Evolutionary conservation across 2,888 invertebrate species (phyloP).

Genomic region (Temnothorax ravouxi): DNA sequence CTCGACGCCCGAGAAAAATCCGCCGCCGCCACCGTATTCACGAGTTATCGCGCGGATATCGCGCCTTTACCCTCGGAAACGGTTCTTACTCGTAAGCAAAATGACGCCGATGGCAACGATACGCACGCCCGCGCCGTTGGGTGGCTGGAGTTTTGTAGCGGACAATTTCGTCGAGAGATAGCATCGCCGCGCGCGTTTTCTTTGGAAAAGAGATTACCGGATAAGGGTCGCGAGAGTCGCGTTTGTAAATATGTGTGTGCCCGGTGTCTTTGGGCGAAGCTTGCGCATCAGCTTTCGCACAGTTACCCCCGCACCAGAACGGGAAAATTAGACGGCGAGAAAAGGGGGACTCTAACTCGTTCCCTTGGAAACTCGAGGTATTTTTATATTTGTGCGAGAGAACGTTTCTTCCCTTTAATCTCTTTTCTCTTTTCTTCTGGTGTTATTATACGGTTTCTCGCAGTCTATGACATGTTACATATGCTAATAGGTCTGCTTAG

Average conservation of each 20-base stretch:
- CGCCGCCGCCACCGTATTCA: slow-evolving; percentile 49
- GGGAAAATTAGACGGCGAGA: slow-evolving; percentile 42
- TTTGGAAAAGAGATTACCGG: slow-evolving; percentile 43
- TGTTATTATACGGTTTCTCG: neutral
- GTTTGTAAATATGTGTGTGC: slow-evolving; percentile 31
- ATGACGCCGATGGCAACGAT: slow-evolving; percentile 34
- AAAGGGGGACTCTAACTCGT: slow-evolving; percentile 17
- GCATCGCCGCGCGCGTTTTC: slow-evolving; percentile 35
- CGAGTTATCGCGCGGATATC: slow-evolving; percentile 62
- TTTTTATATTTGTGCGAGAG: slow-evolving; percentile 23
- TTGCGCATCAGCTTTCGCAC: slow-evolving; percentile 32
- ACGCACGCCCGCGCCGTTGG: neutral
- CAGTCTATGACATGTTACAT: slow-evolving; percentile 7
- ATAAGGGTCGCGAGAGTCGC: slow-evolving; percentile 27
- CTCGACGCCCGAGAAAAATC: slow-evolving; percentile 60
- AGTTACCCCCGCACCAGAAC: neutral
- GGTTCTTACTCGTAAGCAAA: slow-evolving; percentile 55
- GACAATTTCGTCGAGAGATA: slow-evolving; percentile 49
- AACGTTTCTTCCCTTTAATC: neutral
- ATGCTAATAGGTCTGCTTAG: slow-evolving; percentile 30
- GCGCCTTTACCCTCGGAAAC: slow-evolving; percentile 42
- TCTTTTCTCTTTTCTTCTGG: neutral
- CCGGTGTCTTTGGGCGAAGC: slow-evolving; percentile 30
- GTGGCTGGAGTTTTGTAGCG: slow-evolving; percentile 30
- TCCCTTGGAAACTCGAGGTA: slow-evolving; percentile 15